A percentile compares a stretch with the other conserved stretches of the same genome.
Evolutionary conservation across 2,113 vertebrate species (phyloP).

Genomic region (Alosa alosa): DNA sequence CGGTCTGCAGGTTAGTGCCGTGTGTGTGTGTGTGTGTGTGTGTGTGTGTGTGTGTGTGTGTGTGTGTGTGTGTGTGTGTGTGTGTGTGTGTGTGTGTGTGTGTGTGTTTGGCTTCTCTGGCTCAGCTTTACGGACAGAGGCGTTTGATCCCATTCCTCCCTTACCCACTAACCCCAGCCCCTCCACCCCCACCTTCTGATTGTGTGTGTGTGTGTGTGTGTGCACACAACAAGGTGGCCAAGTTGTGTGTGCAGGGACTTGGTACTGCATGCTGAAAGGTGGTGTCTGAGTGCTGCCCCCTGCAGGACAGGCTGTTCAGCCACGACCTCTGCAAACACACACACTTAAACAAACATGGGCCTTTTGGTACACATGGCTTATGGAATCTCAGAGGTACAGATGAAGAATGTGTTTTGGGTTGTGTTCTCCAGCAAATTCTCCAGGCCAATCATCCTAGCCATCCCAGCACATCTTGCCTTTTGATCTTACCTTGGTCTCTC

Average conservation of each 20-base stretch:
- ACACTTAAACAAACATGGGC: neutral
- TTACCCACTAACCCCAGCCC: neutral
- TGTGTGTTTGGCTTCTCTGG: neutral
- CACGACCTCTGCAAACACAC: neutral
- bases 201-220: neutral
- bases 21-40: slow-evolving; percentile 30
- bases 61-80: slow-evolving; percentile 24
- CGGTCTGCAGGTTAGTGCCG: slow-evolving; percentile 34
- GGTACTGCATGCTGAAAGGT: neutral
- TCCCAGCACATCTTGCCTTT: neutral
- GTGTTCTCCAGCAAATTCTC: neutral
- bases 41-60: too few species aligned
- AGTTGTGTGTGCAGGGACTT: neutral
- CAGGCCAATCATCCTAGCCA: neutral
- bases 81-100: slow-evolving; percentile 23
- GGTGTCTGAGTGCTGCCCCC: neutral
- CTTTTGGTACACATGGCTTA: neutral
- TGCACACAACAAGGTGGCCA: neutral
- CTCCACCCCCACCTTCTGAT: slow-evolving; percentile 8
- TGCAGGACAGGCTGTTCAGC: neutral
- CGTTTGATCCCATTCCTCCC: neutral
- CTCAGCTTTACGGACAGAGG: neutral
- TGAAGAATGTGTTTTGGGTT: neutral
- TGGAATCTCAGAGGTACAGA: neutral
- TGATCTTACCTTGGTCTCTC: neutral